Base-by-base conservation (phyloP, 1,140 invertebrate species). In the Drosophila pseudoobscura region DNA sequence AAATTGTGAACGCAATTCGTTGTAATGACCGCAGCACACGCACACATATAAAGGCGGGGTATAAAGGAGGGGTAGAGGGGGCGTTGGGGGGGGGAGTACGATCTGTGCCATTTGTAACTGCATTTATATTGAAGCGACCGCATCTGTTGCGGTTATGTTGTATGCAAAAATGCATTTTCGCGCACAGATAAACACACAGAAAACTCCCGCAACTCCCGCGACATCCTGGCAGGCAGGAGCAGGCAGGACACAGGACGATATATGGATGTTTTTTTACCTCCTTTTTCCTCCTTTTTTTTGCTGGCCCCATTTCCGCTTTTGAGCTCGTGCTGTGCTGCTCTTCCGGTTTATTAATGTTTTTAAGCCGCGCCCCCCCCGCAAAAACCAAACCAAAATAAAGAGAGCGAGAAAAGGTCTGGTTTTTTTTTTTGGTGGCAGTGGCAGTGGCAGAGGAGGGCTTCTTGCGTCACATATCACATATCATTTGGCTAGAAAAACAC, bases 101-200 rank as follows among this genome's bases (percentile, higher is more conserved):
- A 54, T 60, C 41, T 63, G 62, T 63, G 65, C 71, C 83, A 88
- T 88, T 83, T 78, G 83, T 83, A 87, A 87, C 83, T 87, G 83
- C 83, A 87, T 88, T 87, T 88, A 87, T 87, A 87, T 87, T 87
- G 84, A 87, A 88, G 83, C 83, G 78, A 87, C 83, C 83, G 83
- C 83, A 87, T 87, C 83, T 87, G 83, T 88, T 87, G 83, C 83
- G 83, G 83, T 87, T 88, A 79, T 87, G 83, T 87, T 88, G 83
- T 69, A 87, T 83, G 83, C 83, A 87, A 88, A 87, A 87, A 87
- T 87, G 83, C 78, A 87, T 87, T 87, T 87, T 87, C 83, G 83
- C 83, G 83, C 83, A 79, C 83, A 87, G 83, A 87, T 87, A 87
- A 87, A 83, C 83, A 88, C 60, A 75, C 73, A 75, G 35, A 39